Evolutionary conservation across 2,888 invertebrate genomes (phyloP), one percentile per base, ranked within the genome.

Genomic region (Nemotelus nigrinus): DNA sequence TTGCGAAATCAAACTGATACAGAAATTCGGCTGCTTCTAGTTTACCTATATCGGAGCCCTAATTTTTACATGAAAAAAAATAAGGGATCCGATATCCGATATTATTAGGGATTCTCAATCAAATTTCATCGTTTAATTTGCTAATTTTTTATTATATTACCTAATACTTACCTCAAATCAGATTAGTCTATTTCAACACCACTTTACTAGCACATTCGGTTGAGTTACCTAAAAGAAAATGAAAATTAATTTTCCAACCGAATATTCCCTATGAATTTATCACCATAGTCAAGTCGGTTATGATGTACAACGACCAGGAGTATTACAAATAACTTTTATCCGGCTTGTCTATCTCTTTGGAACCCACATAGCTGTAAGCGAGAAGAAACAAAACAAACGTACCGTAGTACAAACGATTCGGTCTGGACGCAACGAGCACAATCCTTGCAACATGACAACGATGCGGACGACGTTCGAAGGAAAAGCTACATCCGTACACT

Each of bases 321-420:
- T 25, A 25, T 70, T 70, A 70, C 70, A 74, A 74, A 74, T 57
- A 74, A 74, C 60, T 74, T 74, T 74, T 74, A 74, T 74, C 74
- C 25, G 44, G 63, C 47, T 47, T 74, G 60, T 74, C 63, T 63
- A 74, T 74, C 74, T 63, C 44, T 70, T 55, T 70, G 47, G 57
- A 55, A 45, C 43, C 72, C n/a, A 45, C 41, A 63, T n/a, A 47
- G 58, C 58, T 70, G 50, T n/a, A 10, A 67, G 50, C 50, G 67
- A 67, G 47, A 67, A 67, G 67, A 50, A 55, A 53, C n/a, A 68
- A 53, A 50, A n/a, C 53, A 41, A 39, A 7, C 53, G 43, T 41
- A n/a, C 39, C 41, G 25, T 70, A 43, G 70, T 5, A 70, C 50
- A 48, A 0, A 45, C n/a, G 45, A 64, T 45, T 45, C 44, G 48